These are phyloP conservation scores for Formicarius rufipectus DNA, from an alignment of 2,113 vertebrate species.

Conservation along the genomic window DNA sequence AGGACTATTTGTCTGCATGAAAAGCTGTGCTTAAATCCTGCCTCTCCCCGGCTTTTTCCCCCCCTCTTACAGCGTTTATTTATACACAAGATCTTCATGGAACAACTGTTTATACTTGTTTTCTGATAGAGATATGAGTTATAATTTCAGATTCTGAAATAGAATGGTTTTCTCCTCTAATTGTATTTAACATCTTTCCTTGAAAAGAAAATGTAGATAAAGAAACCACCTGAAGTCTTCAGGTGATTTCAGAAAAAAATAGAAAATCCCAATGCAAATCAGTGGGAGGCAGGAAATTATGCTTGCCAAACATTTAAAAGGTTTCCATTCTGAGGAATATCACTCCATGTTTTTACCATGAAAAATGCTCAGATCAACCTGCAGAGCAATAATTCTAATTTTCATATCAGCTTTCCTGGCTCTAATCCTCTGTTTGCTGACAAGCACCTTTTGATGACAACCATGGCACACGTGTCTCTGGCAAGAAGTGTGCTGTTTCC, in stretches of 20 bases:
- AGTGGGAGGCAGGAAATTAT: neutral
- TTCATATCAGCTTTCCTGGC: neutral
- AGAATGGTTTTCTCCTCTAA: neutral
- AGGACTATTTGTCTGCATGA: neutral
- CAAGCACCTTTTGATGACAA: neutral
- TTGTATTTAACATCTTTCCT: neutral
- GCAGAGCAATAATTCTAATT: neutral
- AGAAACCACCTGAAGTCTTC: neutral
- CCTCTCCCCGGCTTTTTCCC: too few relatives aligned
- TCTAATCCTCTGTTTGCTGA: neutral
- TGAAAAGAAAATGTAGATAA: neutral
- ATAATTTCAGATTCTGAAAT: neutral
- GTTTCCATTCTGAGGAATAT: neutral
- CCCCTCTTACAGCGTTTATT: neutral
- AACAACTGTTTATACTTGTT: neutral
- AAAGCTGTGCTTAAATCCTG: neutral
- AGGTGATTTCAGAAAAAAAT: neutral
- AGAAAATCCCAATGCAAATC: neutral
- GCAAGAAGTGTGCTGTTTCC: neutral
- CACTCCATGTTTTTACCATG: neutral
- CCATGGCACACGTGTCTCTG: neutral
- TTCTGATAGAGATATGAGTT: neutral
- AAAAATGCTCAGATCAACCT: neutral
- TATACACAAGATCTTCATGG: neutral
- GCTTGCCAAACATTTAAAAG: neutral